Evolutionary conservation across 2,888 invertebrate genomes (phyloP), one percentile per base, ranked within the genome.

Genomic region (Cynaeus angustus): DNA sequence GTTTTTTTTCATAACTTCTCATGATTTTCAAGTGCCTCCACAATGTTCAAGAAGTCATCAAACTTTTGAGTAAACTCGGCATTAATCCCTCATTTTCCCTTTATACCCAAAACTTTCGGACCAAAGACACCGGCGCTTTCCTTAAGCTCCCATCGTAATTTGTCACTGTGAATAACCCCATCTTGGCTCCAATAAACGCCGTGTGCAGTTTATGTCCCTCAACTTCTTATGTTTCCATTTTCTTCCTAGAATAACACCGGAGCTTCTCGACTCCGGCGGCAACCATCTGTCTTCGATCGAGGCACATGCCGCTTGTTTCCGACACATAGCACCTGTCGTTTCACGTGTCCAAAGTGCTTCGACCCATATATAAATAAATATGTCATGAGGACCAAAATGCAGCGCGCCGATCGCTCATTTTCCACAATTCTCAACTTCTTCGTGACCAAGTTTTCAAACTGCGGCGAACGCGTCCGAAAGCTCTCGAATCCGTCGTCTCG

Each of bases 271-370:
- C 13, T 45, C 45, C 13, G 45, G 12, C 16, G 16, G 9, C 46
- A 21, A 21, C 64, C 64, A 64, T 64, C 52, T 64, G 64, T 64
- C 64, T 38, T 41, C 41, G 9, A 14, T 38, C 8, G 43, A 13
- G 48, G 56, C 59, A 50, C 55, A 62, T 56, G 56, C 62, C 61
- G 59, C 28, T 46, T 21, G 59, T 38, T 68, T 68, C 68, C 58
- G 58, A 69, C 59, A 58, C 37, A n/a, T 41, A n/a, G 56, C 69
- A 69, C 69, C 69, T 65, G 69, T 37, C 65, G 46, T 56, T 67
- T 59, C 59, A 67, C 52, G 61, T 59, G 59, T 59, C 67, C 41
- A 48, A 52, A 69, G 59, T 59, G 53, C 69, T 59, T 52, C 59
- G 53, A 58, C 59, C 59, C 52, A 58, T 52, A 48, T 50, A 56